phyloP scores from a whole-genome alignment of 92 coral and sea anemone genomes.

The Epizoanthus stellaris region DNA sequence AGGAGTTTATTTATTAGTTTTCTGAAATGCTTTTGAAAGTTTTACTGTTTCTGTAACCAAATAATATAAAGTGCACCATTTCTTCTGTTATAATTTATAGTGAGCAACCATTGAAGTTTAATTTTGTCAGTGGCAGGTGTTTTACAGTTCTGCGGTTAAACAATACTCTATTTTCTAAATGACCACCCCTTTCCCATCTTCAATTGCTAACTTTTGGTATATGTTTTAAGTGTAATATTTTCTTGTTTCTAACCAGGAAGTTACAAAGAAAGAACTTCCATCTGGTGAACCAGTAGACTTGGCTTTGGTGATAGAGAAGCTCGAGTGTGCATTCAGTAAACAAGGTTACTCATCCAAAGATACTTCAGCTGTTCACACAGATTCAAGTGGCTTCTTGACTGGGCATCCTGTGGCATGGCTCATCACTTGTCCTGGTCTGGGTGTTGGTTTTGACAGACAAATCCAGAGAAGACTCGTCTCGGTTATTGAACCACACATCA shows the following conservation, averaged over 20 bases:
- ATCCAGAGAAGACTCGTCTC: not conserved
- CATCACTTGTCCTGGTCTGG: slow-evolving; percentile 35
- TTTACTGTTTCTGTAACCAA: too few relatives aligned
- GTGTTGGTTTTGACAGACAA: slow-evolving; percentile 8
- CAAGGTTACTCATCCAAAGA: not conserved
- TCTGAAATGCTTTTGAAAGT: too few relatives aligned
- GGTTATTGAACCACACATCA: not conserved
- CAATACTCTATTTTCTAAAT: too few relatives aligned
- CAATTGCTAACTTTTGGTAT: too few relatives aligned
- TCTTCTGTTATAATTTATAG: too few relatives aligned
- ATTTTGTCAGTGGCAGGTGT: too few relatives aligned
- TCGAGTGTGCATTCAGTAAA: not conserved
- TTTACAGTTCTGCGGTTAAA: too few relatives aligned
- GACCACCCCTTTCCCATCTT: too few relatives aligned
- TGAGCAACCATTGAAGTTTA: too few relatives aligned
- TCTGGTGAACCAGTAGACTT: not conserved
- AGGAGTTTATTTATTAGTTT: too few relatives aligned
- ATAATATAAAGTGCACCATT: too few relatives aligned
- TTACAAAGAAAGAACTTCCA: not conserved
- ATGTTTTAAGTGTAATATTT: not conserved
- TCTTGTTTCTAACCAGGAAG: not conserved
- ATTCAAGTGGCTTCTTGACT: not conserved
- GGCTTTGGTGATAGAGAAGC: slow-evolving; percentile 10
- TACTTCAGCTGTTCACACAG: not conserved
- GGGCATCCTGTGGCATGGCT: slow-evolving; percentile 33